Percentiles rank a stretch among this genome's conserved stretches.
Conservation (phyloP, 2,113 vertebrate species). For the Callionymus lyra region DNA sequence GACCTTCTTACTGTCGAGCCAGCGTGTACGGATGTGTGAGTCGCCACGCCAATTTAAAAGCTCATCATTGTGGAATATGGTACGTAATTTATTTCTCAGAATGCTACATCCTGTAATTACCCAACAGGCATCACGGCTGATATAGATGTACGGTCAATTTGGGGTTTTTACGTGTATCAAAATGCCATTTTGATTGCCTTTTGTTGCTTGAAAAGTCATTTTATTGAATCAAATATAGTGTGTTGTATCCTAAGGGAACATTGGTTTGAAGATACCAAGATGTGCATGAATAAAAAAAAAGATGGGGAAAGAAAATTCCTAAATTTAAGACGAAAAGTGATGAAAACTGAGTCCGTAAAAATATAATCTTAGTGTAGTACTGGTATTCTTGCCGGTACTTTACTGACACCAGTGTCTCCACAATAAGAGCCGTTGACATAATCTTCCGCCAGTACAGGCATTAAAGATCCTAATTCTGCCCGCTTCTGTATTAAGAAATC, state of each 20-base stretch:
- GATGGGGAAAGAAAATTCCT: too few species aligned
- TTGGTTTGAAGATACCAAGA: too few species aligned
- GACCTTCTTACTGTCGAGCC: conserved; percentile 22
- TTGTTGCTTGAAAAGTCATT: too few species aligned
- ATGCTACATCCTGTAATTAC: conserved; percentile 16
- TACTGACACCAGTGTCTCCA: conserved; percentile 48
- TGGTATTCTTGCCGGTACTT: conserved; percentile 36
- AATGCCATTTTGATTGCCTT: too few species aligned
- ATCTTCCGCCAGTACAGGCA: conserved; percentile 63
- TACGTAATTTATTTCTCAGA: conserved; percentile 5
- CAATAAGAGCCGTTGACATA: conserved; percentile 60
- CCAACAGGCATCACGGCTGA: conserved; percentile 1
- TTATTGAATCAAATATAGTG: too few species aligned
- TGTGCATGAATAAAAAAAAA: too few species aligned
- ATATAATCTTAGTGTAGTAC: conserved; percentile 36
- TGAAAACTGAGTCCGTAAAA: conserved; percentile 31
- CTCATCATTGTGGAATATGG: conserved; percentile 17
- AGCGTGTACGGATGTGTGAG: conserved; percentile 1
- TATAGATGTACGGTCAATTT: too few species aligned
- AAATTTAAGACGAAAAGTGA: too few species aligned
- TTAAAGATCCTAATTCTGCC: conserved; percentile 64
- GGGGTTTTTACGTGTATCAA: too few species aligned
- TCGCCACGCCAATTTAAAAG: conserved; percentile 9
- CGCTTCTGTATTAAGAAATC: conserved; percentile 59
- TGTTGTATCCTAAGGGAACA: too few species aligned